Percentiles rank a stretch among this genome's conserved stretches.
Evolutionary conservation across 2,888 invertebrate genomes (phyloP).

Genomic region (Trissonchulus latispiculum): DNA sequence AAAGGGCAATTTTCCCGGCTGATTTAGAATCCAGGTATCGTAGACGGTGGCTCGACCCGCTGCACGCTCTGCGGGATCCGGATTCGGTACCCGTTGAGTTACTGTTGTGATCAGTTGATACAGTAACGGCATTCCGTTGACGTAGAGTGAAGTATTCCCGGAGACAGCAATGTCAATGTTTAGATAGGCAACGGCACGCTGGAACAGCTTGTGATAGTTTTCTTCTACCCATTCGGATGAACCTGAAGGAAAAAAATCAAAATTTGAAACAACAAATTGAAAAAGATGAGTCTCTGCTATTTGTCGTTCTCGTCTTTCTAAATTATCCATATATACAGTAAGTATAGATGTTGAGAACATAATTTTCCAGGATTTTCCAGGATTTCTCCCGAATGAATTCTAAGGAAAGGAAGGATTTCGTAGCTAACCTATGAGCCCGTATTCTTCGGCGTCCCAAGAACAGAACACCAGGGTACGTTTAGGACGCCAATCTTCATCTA

Average conservation of each 20-base stretch:
- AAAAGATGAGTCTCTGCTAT: too few species aligned
- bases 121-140: slow-evolving; percentile 1
- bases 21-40: slow-evolving; percentile 35
- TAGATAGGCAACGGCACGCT: slow-evolving; percentile 45
- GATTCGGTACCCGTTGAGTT: slow-evolving; percentile 23
- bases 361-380: too few species aligned
- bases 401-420: too few species aligned
- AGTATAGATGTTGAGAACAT: too few species aligned
- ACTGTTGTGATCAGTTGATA: neutral
- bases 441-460: slow-evolving; percentile 26
- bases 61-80: slow-evolving; percentile 16
- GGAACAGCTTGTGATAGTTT: slow-evolving; percentile 14
- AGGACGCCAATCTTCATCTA: slow-evolving; percentile 32
- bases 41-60: slow-evolving; percentile 33
- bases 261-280: too few species aligned
- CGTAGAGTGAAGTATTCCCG: slow-evolving; percentile 29
- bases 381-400: too few species aligned
- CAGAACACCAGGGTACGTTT: slow-evolving; percentile 33
- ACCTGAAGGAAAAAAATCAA: too few species aligned
- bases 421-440: slow-evolving; percentile 23
- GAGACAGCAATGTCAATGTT: slow-evolving; percentile 45
- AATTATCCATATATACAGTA: too few species aligned
- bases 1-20: slow-evolving; percentile 17
- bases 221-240: slow-evolving; percentile 25
- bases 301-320: too few species aligned